Evolutionary conservation across 2,888 invertebrate genomes (phyloP).

Genomic region (Erpobdella octoculata): DNA sequence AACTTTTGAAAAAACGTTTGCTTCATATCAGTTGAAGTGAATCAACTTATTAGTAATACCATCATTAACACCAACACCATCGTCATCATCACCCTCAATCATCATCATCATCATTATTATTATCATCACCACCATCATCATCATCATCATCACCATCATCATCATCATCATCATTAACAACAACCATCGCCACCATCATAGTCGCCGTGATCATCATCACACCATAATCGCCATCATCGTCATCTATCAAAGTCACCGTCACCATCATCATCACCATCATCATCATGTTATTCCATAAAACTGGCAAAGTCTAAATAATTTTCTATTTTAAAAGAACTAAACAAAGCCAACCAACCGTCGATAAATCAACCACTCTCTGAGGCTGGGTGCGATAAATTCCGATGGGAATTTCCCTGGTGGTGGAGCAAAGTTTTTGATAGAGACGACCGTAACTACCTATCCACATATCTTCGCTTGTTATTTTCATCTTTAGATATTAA

Average conservation of each 20-base stretch:
- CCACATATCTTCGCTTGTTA: constrained; percentile 96
- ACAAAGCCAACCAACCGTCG: not conserved
- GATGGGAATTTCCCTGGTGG: constrained; percentile 94
- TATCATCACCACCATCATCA: constrained; percentile 20
- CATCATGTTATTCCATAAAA: too few species aligned
- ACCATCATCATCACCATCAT: not conserved
- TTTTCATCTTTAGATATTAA: constrained; percentile 70
- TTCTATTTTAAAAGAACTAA: not conserved
- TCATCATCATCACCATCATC: constrained; percentile 1
- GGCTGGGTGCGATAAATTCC: constrained; percentile 92
- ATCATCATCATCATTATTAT: constrained; percentile 24
- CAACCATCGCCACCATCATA: not conserved
- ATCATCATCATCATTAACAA: not conserved
- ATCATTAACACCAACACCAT: constrained; percentile 13
- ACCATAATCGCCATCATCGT: not conserved
- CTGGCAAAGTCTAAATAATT: not conserved
- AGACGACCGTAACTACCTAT: constrained; percentile 92
- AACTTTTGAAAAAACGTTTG: too few species aligned
- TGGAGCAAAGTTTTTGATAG: constrained; percentile 95
- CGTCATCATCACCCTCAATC: constrained; percentile 14
- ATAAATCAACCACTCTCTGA: too few species aligned
- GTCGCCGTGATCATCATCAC: too few species aligned
- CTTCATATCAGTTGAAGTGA: too few species aligned
- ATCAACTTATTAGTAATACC: too few species aligned
- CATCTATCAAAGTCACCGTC: not conserved